Evolutionary conservation across 2,888 invertebrate species (phyloP), one percentile per base, ranked within the genome.

Genomic region (Standfussiana lucernea): DNA sequence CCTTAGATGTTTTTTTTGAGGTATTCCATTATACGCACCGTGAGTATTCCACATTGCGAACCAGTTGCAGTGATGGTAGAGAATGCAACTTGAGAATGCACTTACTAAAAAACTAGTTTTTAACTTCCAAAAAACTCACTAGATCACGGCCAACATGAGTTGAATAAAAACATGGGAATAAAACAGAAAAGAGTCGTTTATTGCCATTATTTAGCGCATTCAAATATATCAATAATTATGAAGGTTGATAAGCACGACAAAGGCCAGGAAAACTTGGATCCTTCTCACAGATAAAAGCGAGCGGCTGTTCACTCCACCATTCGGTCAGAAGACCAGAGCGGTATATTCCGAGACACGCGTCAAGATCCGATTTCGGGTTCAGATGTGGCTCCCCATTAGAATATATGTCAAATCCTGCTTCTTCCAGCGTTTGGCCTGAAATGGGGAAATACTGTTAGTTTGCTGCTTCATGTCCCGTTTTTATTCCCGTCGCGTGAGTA

Each of bases 351-450:
- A 92, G 92, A 62, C 93, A 94, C 0, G 86, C 61, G 37, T 92
- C 91, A 70, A 15, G 40, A 4, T 40, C 64, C 8, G 64, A 64
- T 28, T 40, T 40, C n/a, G 62, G 62, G n/a, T 62, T 15, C 37
- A 62, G 37, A 40, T 92, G 90, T 0, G 93, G 93, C 69, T 93
- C 90, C 0, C 89, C 90, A 0, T 24, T 65, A 0, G 83, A 73
- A 86, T 92, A 94, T 40, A 86, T 89, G 42, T 75, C 72, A 68
- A 90, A 94, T 0, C 94, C 94, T 1, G 93, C 93, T 28, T 89
- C 84, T 3, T 72, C n/a, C 0, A 94, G 77, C 0, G 90, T 88
- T 56, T 92, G 80, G 21, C 94, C 94, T 94, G 80, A 10, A 85
- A 82, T 40, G 13, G 11, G 11, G 32, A 53, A 45, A 18, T 24